phyloP scores from a whole-genome alignment of 2,113 vertebrate species.

The Lontra canadensis region DNA sequence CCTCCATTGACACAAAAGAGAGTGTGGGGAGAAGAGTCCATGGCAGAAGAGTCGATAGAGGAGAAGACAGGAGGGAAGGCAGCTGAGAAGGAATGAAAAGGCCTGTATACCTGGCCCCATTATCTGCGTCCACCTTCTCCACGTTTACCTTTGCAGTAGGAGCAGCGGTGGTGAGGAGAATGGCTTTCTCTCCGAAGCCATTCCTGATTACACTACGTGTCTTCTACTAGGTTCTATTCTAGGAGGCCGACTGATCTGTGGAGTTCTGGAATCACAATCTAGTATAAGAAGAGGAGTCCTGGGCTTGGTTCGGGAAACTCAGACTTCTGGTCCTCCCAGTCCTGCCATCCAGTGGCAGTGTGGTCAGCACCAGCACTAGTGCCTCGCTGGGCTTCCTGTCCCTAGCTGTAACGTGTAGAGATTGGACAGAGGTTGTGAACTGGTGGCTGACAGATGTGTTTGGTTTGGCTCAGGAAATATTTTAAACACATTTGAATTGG shows the following conservation, averaged over 20 bases:
- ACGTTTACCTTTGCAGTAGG: not conserved
- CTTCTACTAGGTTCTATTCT: not conserved
- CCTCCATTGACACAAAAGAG: not conserved
- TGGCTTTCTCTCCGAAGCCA: not conserved
- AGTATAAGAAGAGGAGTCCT: not conserved
- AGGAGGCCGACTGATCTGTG: not conserved
- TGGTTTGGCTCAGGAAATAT: slow-evolving; percentile 47
- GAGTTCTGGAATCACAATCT: not conserved
- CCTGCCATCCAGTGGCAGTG: not conserved
- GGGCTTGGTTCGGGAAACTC: not conserved
- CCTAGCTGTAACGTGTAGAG: not conserved
- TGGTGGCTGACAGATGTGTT: slow-evolving; percentile 34
- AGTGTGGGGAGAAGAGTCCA: not conserved
- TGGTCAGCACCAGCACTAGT: not conserved
- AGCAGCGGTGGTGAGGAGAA: not conserved
- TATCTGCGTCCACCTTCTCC: not conserved
- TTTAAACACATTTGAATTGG: slow-evolving; percentile 34
- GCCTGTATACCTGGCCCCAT: not conserved
- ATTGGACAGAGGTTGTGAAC: slow-evolving; percentile 29
- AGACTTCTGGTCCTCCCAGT: not conserved
- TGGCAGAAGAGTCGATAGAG: not conserved
- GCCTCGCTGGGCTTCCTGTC: not conserved
- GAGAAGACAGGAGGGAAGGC: not conserved
- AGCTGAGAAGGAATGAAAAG: not conserved
- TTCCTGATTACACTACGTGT: not conserved